Percentiles rank a stretch among this genome's conserved stretches.
Evolutionary conservation across 2,797 vertebrate species (phyloP).

Genomic region (Lophius americanus): DNA sequence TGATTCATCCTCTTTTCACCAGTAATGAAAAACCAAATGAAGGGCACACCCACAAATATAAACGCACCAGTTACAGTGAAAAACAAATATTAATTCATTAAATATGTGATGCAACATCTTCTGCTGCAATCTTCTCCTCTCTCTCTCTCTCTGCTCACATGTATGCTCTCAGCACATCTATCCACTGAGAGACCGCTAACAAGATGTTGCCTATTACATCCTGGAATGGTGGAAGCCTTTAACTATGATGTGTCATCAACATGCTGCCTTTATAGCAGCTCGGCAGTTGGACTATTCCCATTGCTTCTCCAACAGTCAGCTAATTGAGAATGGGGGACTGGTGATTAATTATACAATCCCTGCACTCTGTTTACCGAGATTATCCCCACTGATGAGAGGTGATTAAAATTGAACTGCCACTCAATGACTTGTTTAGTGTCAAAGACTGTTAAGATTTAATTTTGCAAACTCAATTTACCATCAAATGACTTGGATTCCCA

Average conservation of each 20-base stretch:
- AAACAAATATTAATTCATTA: constrained; percentile 31
- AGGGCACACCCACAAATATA: constrained; percentile 15
- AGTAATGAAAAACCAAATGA: constrained; percentile 35
- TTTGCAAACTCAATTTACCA: no score
- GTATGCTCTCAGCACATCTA: constrained; percentile 28
- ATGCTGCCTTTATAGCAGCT: constrained; percentile 56
- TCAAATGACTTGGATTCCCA: no score
- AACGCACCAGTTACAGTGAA: background rate
- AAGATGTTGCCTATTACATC: constrained; percentile 63
- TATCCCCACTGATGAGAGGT: constrained; percentile 60
- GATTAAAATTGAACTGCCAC: constrained; percentile 70
- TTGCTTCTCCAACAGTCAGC: constrained; percentile 46
- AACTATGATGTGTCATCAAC: constrained; percentile 67
- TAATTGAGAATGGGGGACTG: constrained; percentile 70
- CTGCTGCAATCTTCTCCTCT: background rate
- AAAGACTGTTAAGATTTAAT: constrained; percentile 33
- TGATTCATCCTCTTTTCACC: constrained; percentile 40
- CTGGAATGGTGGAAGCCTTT: constrained; percentile 55
- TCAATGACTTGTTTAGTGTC: constrained; percentile 50
- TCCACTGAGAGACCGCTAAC: constrained; percentile 57
- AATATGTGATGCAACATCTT: constrained; percentile 11
- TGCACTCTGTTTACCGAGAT: constrained; percentile 64
- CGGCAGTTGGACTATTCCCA: constrained; percentile 55
- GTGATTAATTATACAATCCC: constrained; percentile 66
- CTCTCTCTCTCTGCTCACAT: constrained; percentile 8